Conservation (phyloP, 2,113 vertebrate species). For the Heptranchias perlo region DNA sequence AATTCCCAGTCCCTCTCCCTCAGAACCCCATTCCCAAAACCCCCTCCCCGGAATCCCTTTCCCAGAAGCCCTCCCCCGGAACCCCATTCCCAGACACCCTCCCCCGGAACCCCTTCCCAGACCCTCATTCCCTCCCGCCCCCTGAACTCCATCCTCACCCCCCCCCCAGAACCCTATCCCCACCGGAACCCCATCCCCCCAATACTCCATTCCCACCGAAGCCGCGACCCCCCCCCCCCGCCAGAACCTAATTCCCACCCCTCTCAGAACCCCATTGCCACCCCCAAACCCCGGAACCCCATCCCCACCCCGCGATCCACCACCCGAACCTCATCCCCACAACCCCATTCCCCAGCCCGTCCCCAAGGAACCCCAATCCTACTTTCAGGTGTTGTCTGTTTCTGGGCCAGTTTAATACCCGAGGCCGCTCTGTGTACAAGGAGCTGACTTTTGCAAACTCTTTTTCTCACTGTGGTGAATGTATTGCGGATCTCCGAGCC, state of each 20-base stretch:
- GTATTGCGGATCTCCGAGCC: neutral
- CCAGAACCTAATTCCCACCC: neutral
- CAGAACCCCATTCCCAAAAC: neutral
- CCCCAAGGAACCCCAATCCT: too few species aligned
- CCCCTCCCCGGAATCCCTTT: too few species aligned
- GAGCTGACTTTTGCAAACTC: too few species aligned
- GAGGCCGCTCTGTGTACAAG: neutral
- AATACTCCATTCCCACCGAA: neutral
- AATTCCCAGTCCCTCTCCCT: too few species aligned
- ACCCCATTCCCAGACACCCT: too few species aligned
- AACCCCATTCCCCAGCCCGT: neutral
- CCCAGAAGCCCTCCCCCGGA: too few species aligned
- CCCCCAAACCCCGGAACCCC: neutral
- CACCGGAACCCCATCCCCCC: neutral
- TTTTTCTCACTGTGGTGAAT: neutral
- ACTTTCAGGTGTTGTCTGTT: neutral
- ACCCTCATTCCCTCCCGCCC: too few species aligned
- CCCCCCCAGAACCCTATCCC: too few species aligned
- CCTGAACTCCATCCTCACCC: too few species aligned
- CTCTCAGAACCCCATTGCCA: neutral
- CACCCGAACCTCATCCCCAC: neutral
- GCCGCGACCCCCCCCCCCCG: neutral
- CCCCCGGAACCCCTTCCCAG: too few species aligned
- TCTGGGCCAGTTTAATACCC: neutral
- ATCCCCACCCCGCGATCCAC: neutral